Conservation (phyloP, 1,140 invertebrate species). For the Lerema accius region DNA sequence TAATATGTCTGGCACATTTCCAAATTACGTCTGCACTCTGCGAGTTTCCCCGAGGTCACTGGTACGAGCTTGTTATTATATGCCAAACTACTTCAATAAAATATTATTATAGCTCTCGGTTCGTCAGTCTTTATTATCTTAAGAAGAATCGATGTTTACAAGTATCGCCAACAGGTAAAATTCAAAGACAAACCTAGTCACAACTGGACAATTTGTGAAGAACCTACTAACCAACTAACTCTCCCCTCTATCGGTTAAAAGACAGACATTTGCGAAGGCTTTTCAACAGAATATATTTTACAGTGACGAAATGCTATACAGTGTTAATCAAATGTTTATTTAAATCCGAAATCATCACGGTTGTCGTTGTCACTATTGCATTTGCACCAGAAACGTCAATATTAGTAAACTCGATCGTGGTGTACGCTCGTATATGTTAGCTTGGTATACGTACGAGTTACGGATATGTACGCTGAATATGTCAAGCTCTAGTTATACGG, state of each 20-base stretch:
- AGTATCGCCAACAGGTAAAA: no score
- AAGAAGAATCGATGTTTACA: no score
- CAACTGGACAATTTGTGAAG: no score
- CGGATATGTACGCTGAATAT: constrained; percentile 10
- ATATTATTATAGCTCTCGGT: no score
- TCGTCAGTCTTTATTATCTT: no score
- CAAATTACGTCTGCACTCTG: constrained; percentile 43
- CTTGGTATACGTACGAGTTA: not conserved
- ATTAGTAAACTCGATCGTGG: constrained; percentile 13
- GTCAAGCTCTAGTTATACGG: constrained; percentile 18
- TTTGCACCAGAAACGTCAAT: constrained; percentile 33
- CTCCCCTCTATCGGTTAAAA: no score
- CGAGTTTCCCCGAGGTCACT: constrained; percentile 41
- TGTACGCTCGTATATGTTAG: not conserved
- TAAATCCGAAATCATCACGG: not conserved
- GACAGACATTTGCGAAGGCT: no score
- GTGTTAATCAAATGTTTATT: not conserved
- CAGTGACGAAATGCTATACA: no score
- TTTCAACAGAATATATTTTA: no score
- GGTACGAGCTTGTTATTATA: constrained; percentile 32
- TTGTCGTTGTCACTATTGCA: no score
- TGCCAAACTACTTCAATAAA: constrained; percentile 45
- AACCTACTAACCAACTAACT: no score
- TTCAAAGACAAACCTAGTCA: no score
- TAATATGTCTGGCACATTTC: constrained; percentile 51